Evolutionary conservation across 2,797 vertebrate genomes (phyloP).

Genomic region (Danio albolineatus): DNA sequence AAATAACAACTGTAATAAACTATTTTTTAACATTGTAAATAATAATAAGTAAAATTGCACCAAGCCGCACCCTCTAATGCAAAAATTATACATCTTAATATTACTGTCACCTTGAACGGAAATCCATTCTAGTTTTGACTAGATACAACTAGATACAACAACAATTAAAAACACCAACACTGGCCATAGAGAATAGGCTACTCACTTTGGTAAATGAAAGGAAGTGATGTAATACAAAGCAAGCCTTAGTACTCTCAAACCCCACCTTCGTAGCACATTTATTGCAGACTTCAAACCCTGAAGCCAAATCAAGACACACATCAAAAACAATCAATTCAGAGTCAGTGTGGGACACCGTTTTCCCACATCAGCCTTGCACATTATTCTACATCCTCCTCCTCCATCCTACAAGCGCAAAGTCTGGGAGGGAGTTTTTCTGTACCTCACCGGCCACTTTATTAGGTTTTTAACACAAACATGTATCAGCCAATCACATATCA

Average conservation of each 20-base stretch:
- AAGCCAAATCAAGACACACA: conserved; percentile 10
- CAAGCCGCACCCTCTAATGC: background rate
- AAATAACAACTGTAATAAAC: too few species aligned
- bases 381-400: background rate
- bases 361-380: background rate
- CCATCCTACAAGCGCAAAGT: background rate
- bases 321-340: conserved; percentile 16
- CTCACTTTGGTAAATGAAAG: background rate
- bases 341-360: background rate
- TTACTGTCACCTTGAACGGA: background rate
- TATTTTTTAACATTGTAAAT: too few species aligned
- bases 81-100: background rate
- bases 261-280: background rate
- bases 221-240: conserved; percentile 29
- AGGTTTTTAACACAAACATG: too few species aligned
- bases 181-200: background rate
- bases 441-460: too few species aligned
- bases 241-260: background rate
- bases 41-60: too few species aligned
- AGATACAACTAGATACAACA: too few species aligned
- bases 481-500: too few species aligned
- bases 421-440: background rate
- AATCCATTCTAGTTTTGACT: too few species aligned
- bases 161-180: background rate
- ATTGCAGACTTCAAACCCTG: background rate